A percentile compares a stretch with the other conserved stretches of the same genome.
phyloP scores from a whole-genome alignment of 2,888 invertebrate genomes.

The Diabrotica balteata region DNA sequence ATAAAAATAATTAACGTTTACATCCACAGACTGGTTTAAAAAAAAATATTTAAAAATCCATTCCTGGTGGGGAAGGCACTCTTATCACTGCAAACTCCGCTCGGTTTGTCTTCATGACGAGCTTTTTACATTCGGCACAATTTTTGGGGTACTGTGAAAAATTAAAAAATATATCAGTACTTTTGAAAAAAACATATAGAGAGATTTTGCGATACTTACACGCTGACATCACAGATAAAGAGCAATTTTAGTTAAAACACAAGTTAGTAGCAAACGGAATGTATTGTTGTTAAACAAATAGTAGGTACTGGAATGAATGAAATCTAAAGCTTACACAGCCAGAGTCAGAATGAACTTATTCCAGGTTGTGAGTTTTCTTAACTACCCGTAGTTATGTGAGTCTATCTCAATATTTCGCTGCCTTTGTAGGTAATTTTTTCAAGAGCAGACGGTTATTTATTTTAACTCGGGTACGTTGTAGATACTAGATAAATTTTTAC shows the following conservation, averaged over 20 bases:
- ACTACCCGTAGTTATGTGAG: too few relatives aligned
- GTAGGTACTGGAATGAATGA: too few relatives aligned
- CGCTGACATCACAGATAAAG: constrained; percentile 11
- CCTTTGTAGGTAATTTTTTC: too few relatives aligned
- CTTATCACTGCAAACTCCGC: constrained; percentile 44
- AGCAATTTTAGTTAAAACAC: constrained; percentile 22
- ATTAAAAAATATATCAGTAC: constrained; percentile 37
- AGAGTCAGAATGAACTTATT: too few relatives aligned
- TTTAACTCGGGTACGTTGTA: too few relatives aligned
- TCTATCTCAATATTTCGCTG: too few relatives aligned
- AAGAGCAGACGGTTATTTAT: too few relatives aligned
- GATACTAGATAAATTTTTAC: too few relatives aligned
- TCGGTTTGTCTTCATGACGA: constrained; percentile 42
- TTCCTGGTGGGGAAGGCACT: constrained; percentile 28
- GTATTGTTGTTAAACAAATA: neutral
- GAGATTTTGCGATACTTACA: constrained; percentile 31
- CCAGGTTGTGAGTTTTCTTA: too few relatives aligned
- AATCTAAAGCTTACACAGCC: too few relatives aligned
- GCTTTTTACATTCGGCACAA: constrained; percentile 49
- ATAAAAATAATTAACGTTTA: neutral
- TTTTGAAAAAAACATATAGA: neutral
- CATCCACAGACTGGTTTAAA: constrained; percentile 9
- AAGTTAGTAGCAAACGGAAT: constrained; percentile 24
- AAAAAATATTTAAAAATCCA: constrained; percentile 25
- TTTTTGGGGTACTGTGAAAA: constrained; percentile 48